These are phyloP conservation scores for Netelia inedita DNA, from an alignment of 2,888 invertebrate species.

Conservation along the genomic window DNA sequence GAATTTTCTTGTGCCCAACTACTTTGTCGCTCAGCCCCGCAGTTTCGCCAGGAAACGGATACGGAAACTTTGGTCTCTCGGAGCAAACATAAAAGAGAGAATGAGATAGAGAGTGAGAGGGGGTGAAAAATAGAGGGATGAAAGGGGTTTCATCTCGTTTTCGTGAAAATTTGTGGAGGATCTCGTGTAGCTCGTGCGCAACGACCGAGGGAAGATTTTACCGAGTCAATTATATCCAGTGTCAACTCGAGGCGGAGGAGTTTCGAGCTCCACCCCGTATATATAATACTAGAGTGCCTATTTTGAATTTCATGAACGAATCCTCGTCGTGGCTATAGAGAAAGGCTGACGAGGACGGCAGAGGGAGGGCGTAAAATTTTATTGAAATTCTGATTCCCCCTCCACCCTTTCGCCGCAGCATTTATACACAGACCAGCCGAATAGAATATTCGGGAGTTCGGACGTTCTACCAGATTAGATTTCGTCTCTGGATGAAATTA, in stretches of 20 bases:
- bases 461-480: constrained; percentile 46
- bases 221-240: constrained; percentile 63
- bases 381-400: constrained; percentile 44
- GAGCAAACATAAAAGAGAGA: constrained; percentile 12
- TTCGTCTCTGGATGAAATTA: constrained; percentile 41
- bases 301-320: constrained; percentile 60
- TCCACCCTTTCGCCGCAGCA: neutral
- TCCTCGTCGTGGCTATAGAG: neutral
- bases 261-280: constrained; percentile 11
- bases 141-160: constrained; percentile 10
- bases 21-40: constrained; percentile 2
- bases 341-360: neutral
- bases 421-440: neutral
- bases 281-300: constrained; percentile 12
- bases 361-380: constrained; percentile 46
- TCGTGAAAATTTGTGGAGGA: constrained; percentile 43
- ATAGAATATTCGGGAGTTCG: constrained; percentile 50
- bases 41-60: constrained; percentile 5
- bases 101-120: neutral
- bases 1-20: constrained; percentile 33
- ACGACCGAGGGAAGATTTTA: constrained; percentile 41
- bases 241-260: constrained; percentile 55
- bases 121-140: neutral
- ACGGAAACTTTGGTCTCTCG: constrained; percentile 34
- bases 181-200: constrained; percentile 3